Evolutionary conservation across 2,113 vertebrate genomes (phyloP), one percentile per base, ranked within the genome.

Genomic region (Ictalurus furcatus): DNA sequence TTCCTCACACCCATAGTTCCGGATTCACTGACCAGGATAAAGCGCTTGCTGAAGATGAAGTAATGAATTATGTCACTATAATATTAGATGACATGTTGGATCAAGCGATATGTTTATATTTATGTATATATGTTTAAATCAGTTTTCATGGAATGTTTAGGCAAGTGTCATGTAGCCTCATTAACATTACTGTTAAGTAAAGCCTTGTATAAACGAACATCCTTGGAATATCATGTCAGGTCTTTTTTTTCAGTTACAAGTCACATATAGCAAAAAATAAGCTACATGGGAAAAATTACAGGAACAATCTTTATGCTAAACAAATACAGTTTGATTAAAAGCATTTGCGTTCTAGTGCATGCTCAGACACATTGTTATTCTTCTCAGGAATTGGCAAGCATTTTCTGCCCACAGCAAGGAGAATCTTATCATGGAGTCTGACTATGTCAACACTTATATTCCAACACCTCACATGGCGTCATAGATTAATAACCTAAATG

Each of bases 381-480:
- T 88, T 89, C 90, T 90, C 91, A 86, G 92, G 93, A 88, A 87
- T 90, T 90, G 79, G 92, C 92, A 93, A 92, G 92, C 89, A 93
- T 94, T 93, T 93, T 91, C 93, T 86, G 91, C 94, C 93, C 90
- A 93, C 92, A 92, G 94, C 93, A 92, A 94, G 92, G 93, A 93
- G 92, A 94, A 92, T 95, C 94, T 95, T 95, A 95, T 96, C 94
- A 93, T 88, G 85, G 88, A 90, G 92, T 92, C 91, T 94, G 94
- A 94, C 94, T 95, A 93, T 94, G 94, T 95, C 94, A 95, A 95
- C 93, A 94, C 92, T 94, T 95, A 94, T 89, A 95, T 94, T 94
- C 92, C 30, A 61, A 90, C 89, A 91, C 85, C 85, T 67, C 63
- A 80, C 86, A 91, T 89, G 85, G 88, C 93, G 91, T 92, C 90